These are phyloP conservation scores for Oxytorus armatus DNA, from an alignment of 2,888 invertebrate species.

Conservation along the genomic window DNA sequence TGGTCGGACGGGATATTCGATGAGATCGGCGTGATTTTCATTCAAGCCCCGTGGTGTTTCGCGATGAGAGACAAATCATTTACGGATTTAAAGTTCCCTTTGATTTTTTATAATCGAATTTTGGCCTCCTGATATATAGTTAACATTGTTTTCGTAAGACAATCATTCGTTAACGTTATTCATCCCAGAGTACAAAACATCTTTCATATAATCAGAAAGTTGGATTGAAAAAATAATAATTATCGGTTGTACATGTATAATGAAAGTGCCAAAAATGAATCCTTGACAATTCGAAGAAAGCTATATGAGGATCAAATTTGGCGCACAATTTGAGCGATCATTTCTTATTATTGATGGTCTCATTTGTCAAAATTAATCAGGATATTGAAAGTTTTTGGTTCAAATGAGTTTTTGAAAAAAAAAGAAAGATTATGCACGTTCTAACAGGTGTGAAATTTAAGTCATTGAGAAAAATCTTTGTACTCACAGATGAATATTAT, in stretches of 20 bases:
- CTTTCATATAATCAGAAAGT: background rate
- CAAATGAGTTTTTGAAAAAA: background rate
- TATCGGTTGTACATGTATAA: background rate
- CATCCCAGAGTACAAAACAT: background rate
- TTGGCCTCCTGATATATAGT: background rate
- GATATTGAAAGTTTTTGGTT: background rate
- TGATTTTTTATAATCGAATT: background rate
- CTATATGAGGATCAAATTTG: background rate
- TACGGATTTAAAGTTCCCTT: constrained; percentile 11
- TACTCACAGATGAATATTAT: background rate
- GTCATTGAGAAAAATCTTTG: background rate
- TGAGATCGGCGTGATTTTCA: constrained; percentile 29
- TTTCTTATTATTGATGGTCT: background rate
- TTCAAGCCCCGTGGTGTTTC: constrained; percentile 31
- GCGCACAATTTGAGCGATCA: background rate
- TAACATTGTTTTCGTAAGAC: background rate
- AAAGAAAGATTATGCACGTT: background rate
- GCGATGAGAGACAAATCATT: constrained; percentile 15
- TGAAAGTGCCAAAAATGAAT: background rate
- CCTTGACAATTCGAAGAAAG: background rate
- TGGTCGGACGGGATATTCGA: constrained; percentile 20
- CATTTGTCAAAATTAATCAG: background rate
- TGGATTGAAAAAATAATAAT: background rate
- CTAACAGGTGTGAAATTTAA: background rate
- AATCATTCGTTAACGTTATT: background rate